Percentiles rank a stretch among this genome's conserved stretches.
phyloP scores from a whole-genome alignment of 2,113 vertebrate species.

The Eolophus roseicapilla region DNA sequence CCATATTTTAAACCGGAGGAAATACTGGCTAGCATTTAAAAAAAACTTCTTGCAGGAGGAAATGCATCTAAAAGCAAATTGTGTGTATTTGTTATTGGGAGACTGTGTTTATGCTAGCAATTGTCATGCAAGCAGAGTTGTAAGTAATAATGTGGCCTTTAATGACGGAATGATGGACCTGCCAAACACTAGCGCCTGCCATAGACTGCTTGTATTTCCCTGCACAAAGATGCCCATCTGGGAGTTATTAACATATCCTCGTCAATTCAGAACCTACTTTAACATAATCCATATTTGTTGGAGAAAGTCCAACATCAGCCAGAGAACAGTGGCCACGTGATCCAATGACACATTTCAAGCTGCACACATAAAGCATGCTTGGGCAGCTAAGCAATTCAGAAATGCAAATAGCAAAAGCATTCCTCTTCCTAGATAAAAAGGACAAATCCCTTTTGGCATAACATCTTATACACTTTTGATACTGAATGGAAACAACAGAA shows the following conservation, averaged over 20 bases:
- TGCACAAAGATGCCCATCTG: slow-evolving; percentile 91
- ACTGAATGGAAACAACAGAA: slow-evolving; percentile 42
- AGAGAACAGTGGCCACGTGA: slow-evolving; percentile 87
- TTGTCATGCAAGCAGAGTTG: slow-evolving; percentile 98
- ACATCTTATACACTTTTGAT: slow-evolving; percentile 78
- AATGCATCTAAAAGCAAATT: slow-evolving; percentile 44
- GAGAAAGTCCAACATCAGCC: slow-evolving; percentile 94
- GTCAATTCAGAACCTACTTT: slow-evolving; percentile 96
- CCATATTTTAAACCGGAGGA: background rate
- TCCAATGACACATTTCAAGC: slow-evolving; percentile 90
- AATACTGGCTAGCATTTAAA: background rate
- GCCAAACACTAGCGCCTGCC: slow-evolving; percentile 95
- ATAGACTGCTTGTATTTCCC: slow-evolving; percentile 88
- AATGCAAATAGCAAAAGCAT: slow-evolving; percentile 89
- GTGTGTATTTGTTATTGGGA: slow-evolving; percentile 62
- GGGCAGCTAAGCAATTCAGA: slow-evolving; percentile 96
- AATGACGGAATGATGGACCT: slow-evolving; percentile 99
- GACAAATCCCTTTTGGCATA: slow-evolving; percentile 95
- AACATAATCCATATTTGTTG: slow-evolving; percentile 99
- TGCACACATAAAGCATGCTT: slow-evolving; percentile 89
- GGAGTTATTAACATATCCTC: slow-evolving; percentile 99
- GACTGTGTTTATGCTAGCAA: slow-evolving; percentile 81
- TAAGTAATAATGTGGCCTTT: slow-evolving; percentile 99
- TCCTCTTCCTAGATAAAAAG: slow-evolving; percentile 86
- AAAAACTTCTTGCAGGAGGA: background rate